phyloP scores from a whole-genome alignment of 2,113 vertebrate species.

The Lasiurus borealis region DNA sequence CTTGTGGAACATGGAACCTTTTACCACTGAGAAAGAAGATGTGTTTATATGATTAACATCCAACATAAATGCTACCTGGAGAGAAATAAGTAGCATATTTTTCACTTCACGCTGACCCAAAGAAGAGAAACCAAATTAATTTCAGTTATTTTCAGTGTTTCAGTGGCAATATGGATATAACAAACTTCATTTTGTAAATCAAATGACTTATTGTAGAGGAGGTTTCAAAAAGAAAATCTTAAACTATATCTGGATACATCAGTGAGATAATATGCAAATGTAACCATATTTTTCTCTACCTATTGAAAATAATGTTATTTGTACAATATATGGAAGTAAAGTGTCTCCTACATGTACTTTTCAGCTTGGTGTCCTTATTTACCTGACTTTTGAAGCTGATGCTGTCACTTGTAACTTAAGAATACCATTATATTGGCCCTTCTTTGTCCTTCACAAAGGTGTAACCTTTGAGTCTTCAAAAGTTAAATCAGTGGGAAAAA shows the following conservation, averaged over 20 bases:
- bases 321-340: neutral
- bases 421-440: neutral
- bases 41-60: conserved; percentile 44
- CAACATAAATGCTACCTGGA: conserved; percentile 31
- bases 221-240: neutral
- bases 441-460: neutral
- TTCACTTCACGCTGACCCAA: conserved; percentile 37
- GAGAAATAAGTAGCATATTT: conserved; percentile 12
- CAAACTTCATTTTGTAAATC: conserved; percentile 38
- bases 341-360: neutral
- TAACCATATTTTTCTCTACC: neutral
- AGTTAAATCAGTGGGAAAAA: neutral
- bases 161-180: neutral
- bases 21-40: conserved; percentile 1
- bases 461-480: neutral
- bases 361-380: neutral
- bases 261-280: neutral
- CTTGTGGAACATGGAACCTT: conserved; percentile 5
- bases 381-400: neutral
- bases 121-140: conserved; percentile 26
- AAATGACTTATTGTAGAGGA: neutral
- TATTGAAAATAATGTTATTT: neutral
- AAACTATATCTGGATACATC: neutral
- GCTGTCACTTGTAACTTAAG: neutral
- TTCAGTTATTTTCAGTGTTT: conserved; percentile 20